phyloP scores from a whole-genome alignment of 2,113 vertebrate genomes.

The Takifugu bimaculatus region DNA sequence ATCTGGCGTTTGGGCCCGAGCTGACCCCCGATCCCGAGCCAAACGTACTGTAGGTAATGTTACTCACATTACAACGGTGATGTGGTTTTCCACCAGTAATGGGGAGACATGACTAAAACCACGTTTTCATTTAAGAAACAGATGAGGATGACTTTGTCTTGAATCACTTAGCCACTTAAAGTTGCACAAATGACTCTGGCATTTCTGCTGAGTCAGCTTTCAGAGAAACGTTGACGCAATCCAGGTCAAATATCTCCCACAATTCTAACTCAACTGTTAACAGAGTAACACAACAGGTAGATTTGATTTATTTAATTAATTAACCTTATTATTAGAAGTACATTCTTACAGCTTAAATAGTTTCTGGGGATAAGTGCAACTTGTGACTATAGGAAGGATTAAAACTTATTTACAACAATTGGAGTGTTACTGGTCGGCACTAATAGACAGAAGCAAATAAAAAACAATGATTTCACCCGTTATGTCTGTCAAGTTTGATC shows the following conservation, averaged over 20 bases:
- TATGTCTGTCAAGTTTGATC: too few species aligned
- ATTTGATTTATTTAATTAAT: not conserved
- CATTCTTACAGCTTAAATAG: too few species aligned
- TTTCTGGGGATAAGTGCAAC: too few species aligned
- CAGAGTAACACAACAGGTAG: not conserved
- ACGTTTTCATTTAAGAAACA: not conserved
- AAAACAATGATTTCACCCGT: too few species aligned
- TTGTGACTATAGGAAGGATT: too few species aligned
- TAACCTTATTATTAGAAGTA: too few species aligned
- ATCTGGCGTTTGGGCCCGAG: constrained; percentile 1
- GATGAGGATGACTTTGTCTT: not conserved
- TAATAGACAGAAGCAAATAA: too few species aligned
- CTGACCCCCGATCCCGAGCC: constrained; percentile 6
- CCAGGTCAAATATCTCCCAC: not conserved
- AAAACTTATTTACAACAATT: too few species aligned
- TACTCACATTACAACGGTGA: not conserved
- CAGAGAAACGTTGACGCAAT: too few species aligned
- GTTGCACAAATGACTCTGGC: too few species aligned
- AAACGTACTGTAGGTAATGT: constrained; percentile 1
- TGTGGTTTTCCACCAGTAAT: not conserved
- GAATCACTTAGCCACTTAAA: not conserved
- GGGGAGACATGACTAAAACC: constrained; percentile 18
- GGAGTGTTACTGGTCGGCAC: too few species aligned
- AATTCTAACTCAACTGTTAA: not conserved
- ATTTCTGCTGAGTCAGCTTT: too few species aligned